phyloP scores from a whole-genome alignment of 2,888 invertebrate species.

The Adineta ricciae region DNA sequence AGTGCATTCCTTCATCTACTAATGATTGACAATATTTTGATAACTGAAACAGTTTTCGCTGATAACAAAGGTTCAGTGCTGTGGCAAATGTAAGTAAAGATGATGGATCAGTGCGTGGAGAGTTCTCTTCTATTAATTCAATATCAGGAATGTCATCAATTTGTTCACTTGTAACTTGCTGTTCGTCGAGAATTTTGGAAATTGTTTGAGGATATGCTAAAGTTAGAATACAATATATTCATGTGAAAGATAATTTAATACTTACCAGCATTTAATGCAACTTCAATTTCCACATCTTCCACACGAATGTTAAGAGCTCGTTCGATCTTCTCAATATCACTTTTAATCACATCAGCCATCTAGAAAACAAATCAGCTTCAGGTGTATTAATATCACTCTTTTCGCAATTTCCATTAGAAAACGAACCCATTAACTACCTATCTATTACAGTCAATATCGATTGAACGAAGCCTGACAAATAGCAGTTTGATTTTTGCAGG shows the following conservation, averaged over 20 bases:
- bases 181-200: not conserved
- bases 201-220: not conserved
- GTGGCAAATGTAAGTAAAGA: not conserved
- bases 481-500: too few relatives aligned
- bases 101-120: not conserved
- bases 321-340: not conserved
- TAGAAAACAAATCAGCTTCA: not conserved
- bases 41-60: not conserved
- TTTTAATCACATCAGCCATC: not conserved
- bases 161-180: not conserved
- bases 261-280: not conserved
- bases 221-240: not conserved
- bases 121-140: not conserved
- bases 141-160: not conserved
- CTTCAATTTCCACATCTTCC: not conserved
- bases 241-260: not conserved
- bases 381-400: too few relatives aligned
- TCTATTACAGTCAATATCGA: too few relatives aligned
- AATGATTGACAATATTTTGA: not conserved
- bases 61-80: constrained; percentile 13
- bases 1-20: not conserved
- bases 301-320: not conserved
- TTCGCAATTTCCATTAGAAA: too few relatives aligned
- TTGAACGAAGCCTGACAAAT: too few relatives aligned
- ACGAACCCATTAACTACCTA: too few relatives aligned